phyloP scores from a whole-genome alignment of 2,113 vertebrate genomes.

The Pelecanoides urinatrix region DNA sequence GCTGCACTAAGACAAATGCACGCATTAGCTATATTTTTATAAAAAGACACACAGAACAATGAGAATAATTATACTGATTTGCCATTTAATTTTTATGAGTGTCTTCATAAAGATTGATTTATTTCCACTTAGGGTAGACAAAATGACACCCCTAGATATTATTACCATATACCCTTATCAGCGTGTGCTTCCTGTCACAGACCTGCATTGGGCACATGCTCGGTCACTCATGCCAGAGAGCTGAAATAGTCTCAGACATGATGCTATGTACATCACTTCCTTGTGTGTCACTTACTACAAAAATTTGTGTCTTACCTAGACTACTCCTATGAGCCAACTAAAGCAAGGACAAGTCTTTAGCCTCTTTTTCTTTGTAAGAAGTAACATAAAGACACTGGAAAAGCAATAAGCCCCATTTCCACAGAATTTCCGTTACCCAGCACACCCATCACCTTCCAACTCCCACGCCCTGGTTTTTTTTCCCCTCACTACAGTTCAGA shows the following conservation, averaged over 20 bases:
- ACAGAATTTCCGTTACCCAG: not conserved
- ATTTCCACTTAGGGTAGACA: not conserved
- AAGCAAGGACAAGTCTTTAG: not conserved
- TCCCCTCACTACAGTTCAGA: not conserved
- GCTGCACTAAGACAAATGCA: not conserved
- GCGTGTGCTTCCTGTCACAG: not conserved
- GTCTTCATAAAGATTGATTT: not conserved
- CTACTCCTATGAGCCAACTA: not conserved
- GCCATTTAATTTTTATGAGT: not conserved
- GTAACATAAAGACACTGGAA: not conserved
- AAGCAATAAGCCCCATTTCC: not conserved
- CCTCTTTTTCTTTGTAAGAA: not conserved
- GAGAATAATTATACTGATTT: not conserved
- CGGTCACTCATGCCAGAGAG: not conserved
- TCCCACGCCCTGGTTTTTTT: not conserved
- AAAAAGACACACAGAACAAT: not conserved
- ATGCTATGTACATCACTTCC: not conserved
- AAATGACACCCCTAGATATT: not conserved
- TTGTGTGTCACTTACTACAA: not conserved
- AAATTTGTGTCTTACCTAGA: not conserved
- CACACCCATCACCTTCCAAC: not conserved
- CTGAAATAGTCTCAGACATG: not conserved
- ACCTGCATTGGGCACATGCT: not conserved
- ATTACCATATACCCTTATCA: not conserved
- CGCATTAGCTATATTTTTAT: not conserved